These are phyloP conservation scores for Accipiter cooperii DNA, from an alignment of 2,113 vertebrate genomes.

Conservation along the genomic window DNA sequence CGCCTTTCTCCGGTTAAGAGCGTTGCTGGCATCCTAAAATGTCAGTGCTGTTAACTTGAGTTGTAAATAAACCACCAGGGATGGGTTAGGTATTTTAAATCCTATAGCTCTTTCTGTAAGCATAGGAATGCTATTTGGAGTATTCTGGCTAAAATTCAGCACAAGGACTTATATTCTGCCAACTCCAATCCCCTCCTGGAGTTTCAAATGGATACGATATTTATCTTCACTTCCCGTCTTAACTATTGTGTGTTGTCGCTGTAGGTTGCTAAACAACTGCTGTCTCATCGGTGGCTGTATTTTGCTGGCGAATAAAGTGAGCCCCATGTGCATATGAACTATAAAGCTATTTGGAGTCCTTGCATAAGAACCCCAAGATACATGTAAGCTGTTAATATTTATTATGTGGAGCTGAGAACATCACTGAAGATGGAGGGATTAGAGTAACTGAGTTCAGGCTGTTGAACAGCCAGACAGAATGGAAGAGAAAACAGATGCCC, in stretches of 20 bases:
- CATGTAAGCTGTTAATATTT: constrained; percentile 59
- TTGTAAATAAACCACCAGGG: background rate
- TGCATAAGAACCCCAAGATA: constrained; percentile 49
- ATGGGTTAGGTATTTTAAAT: constrained; percentile 7
- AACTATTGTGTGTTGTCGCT: constrained; percentile 22
- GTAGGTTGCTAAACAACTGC: constrained; percentile 60
- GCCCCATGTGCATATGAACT: background rate
- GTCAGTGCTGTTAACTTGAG: background rate
- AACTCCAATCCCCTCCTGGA: constrained; percentile 34
- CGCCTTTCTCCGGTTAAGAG: background rate
- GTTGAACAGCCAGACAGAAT: constrained; percentile 18
- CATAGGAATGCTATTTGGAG: background rate
- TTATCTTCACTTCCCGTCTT: constrained; percentile 24
- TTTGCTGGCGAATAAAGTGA: background rate
- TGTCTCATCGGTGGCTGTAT: constrained; percentile 7
- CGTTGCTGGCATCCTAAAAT: background rate
- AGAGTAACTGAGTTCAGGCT: constrained; percentile 33
- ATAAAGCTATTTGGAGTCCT: constrained; percentile 39
- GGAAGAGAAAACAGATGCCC: constrained; percentile 54
- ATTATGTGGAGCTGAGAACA: constrained; percentile 48
- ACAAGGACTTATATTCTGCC: background rate
- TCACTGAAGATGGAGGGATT: constrained; percentile 51
- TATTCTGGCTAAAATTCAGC: constrained; percentile 44
- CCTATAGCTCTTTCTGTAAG: constrained; percentile 12
- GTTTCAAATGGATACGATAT: constrained; percentile 38